Percentiles rank a stretch among this genome's conserved stretches.
Conservation (phyloP, 2,888 invertebrate species). For the Chydorus sphaericus region DNA sequence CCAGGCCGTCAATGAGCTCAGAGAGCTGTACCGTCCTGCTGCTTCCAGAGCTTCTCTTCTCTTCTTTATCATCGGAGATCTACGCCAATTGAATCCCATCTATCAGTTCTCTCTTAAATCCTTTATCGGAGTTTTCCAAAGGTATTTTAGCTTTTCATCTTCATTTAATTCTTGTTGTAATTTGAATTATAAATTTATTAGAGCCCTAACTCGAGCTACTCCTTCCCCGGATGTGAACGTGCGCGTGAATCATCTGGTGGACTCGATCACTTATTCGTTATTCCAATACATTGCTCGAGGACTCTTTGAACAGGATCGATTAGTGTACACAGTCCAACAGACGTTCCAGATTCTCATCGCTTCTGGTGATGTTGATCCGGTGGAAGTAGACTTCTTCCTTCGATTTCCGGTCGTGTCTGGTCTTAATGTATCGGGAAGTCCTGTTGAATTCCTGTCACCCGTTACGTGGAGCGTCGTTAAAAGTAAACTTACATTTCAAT, state of each 20-base stretch:
- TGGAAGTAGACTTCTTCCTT: slow-evolving; percentile 79
- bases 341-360: slow-evolving; percentile 80
- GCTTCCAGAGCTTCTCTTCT: slow-evolving; percentile 83
- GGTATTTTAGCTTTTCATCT: slow-evolving; percentile 12
- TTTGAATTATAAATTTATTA: slow-evolving; percentile 26
- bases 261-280: slow-evolving; percentile 85
- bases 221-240: slow-evolving; percentile 59
- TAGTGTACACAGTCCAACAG: slow-evolving; percentile 93
- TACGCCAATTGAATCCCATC: slow-evolving; percentile 90
- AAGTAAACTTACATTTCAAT: slow-evolving; percentile 31
- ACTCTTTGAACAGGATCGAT: slow-evolving; percentile 88
- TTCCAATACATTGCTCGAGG: slow-evolving; percentile 90
- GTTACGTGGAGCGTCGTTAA: slow-evolving; percentile 91
- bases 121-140: slow-evolving; percentile 21
- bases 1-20: slow-evolving; percentile 76
- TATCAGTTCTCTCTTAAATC: slow-evolving; percentile 94
- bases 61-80: slow-evolving; percentile 87
- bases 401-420: slow-evolving; percentile 87
- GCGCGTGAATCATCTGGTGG: slow-evolving; percentile 76
- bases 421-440: slow-evolving; percentile 51
- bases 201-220: slow-evolving; percentile 79
- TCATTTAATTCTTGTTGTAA: not conserved
- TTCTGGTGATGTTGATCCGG: slow-evolving; percentile 68
- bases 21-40: slow-evolving; percentile 81
- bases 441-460: slow-evolving; percentile 86